Evolutionary conservation across 2,797 vertebrate genomes (phyloP), one percentile per base, ranked within the genome.

Genomic region (Acanthopagrus latus): DNA sequence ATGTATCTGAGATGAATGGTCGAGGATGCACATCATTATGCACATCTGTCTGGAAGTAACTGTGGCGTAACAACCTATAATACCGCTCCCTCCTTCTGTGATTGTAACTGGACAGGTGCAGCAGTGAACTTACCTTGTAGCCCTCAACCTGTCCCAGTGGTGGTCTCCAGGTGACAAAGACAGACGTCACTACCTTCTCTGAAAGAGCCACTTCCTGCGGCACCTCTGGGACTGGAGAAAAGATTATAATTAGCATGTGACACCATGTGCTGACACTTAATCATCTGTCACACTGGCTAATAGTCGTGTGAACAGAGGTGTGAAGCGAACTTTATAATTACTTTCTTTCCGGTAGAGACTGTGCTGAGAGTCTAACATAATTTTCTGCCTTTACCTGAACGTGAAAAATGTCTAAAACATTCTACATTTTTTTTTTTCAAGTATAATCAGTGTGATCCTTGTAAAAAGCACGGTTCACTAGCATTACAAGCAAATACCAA

Each of bases 161-260:
- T 27, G 83, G 76, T 77, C 93, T 94, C 97, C 97, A 97, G 76
- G 94, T 95, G 74, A 98, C 85, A 90, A 95, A 96, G 71, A 95
- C 84, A 18, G 91, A 89, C 21, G 91, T 95, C 80, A 95, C 94
- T 71, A 94, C 93, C 76, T 95, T 92, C 52, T 95, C 94, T 57
- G 95, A 92, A 78, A 96, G 91, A 69, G 91, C 76, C 52, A 98
- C 84, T 80, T 95, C 92, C 78, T 92, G 94, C 4, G 97, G 96
- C 64, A 89, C 87, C 44, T 91, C 96, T 80, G 96, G 96, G 80
- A 91, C 96, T 98, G 85, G 18, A 90, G 50, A 84, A 58, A 80
- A 86, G 71, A 65, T 20, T 44, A 4, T n/a, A 3, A 72, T 75
- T 60, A 74, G 7, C 20, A 77, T 59, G 29, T 72, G 44, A 76